Evolutionary conservation across 2,797 vertebrate genomes (phyloP), one percentile per base, ranked within the genome.

Genomic region (Hozukius guyotensis): DNA sequence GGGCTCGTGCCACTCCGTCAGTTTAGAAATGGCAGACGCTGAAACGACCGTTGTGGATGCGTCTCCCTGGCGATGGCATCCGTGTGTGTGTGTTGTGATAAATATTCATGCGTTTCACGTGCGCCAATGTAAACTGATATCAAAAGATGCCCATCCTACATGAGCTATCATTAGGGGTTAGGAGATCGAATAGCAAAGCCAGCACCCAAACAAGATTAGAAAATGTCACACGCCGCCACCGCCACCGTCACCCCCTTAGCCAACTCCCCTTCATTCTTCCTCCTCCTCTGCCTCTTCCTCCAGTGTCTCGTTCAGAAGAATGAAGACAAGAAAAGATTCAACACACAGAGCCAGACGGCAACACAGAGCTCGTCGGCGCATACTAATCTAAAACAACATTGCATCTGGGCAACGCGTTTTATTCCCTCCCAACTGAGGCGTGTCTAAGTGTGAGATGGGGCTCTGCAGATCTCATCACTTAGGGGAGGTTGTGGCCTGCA

Each of bases 381-480:
- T 90, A 88, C 90, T 92, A 87, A 92, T 92, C 81, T 86, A 80
- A 90, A 89, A 88, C 87, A 92, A 90, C 90, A 88, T 78, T 80
- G 80, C 64, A 80, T 85, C 87, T 83, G 82, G 83, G 78, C 70
- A 80, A 82, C 74, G 10, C 52, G 36, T 88, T 84, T 80, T 68
- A 81, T 81, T 81, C 86, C 79, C 75, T 81, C 80, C 74, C 80
- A 80, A 82, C 76, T 12, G 75, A 85, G 78, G 86, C 77, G 38
- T 92, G 85, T 83, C 84, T 86, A 89, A 89, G 71, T 87, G 82
- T 66, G 84, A 82, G 89, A 87, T 79, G 24, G 90, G 86, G 83
- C 80, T 85, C 76, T 83, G 84, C 78, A 87, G 88, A 83, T 89
- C 91, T 90, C 85, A 94, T 95, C 91, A 92, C 84, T 91, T 84